Evolutionary conservation across 2,888 invertebrate genomes (phyloP).

Genomic region (Barypeithes pellucidus): DNA sequence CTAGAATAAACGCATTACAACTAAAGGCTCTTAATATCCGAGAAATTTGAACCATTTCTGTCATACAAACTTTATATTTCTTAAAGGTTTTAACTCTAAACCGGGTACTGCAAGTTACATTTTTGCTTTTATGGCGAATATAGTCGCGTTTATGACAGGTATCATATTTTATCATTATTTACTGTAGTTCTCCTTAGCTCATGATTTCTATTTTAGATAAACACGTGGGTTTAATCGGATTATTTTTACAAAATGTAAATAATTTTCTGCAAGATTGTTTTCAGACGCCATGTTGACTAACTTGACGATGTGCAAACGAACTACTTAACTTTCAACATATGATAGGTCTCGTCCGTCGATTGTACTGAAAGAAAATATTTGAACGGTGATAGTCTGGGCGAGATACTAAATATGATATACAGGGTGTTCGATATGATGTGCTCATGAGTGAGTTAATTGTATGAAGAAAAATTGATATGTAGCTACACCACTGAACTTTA

Average conservation of each 20-base stretch:
- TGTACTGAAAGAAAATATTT: neutral
- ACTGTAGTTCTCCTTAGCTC: neutral
- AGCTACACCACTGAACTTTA: too few species aligned
- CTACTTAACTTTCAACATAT: slow-evolving; percentile 3
- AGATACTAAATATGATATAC: too few species aligned
- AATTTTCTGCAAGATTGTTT: neutral
- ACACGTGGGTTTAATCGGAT: neutral
- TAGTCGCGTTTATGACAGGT: neutral
- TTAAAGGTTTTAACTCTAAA: neutral
- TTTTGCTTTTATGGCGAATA: slow-evolving; percentile 7
- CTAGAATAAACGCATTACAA: slow-evolving; percentile 11
- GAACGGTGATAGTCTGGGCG: neutral
- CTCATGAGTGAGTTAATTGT: too few species aligned
- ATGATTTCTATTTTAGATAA: slow-evolving; percentile 14
- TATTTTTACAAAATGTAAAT: slow-evolving; percentile 21
- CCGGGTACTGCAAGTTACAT: neutral
- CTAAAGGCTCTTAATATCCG: slow-evolving; percentile 15
- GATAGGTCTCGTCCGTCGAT: neutral
- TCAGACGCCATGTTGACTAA: neutral
- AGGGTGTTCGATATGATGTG: too few species aligned
- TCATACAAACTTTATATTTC: neutral
- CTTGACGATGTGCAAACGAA: neutral
- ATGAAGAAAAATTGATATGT: too few species aligned
- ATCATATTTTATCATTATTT: slow-evolving; percentile 18
- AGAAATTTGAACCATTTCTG: slow-evolving; percentile 27